A percentile compares a stretch with the other conserved stretches of the same genome.
Conservation (phyloP, 2,113 vertebrate species). For the Anhinga anhinga region DNA sequence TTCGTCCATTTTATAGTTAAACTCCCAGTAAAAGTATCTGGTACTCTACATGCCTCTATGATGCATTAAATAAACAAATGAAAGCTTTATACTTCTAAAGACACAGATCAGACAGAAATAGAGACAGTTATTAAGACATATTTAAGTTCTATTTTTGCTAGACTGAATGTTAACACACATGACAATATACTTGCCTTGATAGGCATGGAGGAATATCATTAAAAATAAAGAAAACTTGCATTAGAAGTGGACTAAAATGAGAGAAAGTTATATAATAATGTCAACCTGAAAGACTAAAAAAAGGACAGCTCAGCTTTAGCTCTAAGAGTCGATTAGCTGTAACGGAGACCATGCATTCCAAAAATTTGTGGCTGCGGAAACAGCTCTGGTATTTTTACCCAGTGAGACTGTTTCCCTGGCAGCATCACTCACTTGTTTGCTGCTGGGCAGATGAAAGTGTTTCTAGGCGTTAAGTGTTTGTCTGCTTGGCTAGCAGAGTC, state of each 20-base stretch:
- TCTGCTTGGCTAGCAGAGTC: neutral
- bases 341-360: neutral
- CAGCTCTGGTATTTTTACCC: slow-evolving; percentile 25
- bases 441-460: neutral
- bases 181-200: neutral
- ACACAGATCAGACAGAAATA: neutral
- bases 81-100: neutral
- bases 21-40: neutral
- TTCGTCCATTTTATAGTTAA: neutral
- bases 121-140: neutral
- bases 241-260: neutral
- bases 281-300: neutral
- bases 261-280: neutral
- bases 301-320: neutral
- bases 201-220: neutral
- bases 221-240: neutral
- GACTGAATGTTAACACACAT: neutral
- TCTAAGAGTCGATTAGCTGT: neutral
- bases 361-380: slow-evolving; percentile 3
- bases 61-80: neutral
- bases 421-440: neutral
- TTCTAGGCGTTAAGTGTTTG: neutral
- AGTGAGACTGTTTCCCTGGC: neutral
- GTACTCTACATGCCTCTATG: neutral
- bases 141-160: neutral